Conservation (phyloP, 2,888 invertebrate species). For the Mamestra brassicae region DNA sequence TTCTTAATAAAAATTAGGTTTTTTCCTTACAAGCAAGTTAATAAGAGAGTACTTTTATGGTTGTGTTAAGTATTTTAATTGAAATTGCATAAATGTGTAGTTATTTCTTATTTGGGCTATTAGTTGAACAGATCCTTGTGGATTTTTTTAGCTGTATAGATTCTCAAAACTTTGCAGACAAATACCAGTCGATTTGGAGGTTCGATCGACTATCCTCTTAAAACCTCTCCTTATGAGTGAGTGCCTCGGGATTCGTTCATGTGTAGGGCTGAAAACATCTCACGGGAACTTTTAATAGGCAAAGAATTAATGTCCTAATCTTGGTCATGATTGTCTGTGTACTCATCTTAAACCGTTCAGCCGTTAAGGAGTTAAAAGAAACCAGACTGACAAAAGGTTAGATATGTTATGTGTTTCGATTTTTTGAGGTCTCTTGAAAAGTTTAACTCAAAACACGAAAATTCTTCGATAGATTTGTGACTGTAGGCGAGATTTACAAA, state of each 20-base stretch:
- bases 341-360: neutral
- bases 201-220: neutral
- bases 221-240: neutral
- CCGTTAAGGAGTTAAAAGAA: too few species aligned
- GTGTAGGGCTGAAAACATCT: neutral
- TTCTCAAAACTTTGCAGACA: neutral
- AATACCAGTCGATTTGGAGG: neutral
- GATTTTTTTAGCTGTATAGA: too few species aligned
- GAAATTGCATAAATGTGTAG: neutral
- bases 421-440: neutral
- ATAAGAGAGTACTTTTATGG: conserved; percentile 21
- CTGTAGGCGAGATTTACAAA: neutral
- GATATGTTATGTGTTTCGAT: too few species aligned
- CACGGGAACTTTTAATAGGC: neutral
- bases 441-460: neutral
- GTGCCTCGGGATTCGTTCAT: neutral
- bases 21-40: conserved; percentile 16
- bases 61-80: conserved; percentile 34
- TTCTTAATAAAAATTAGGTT: conserved; percentile 3
- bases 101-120: neutral
- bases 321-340: neutral
- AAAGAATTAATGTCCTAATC: neutral
- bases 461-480: neutral
- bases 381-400: too few species aligned
- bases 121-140: too few species aligned